Conservation (phyloP, 2,113 vertebrate genomes). For the Petaurus breviceps region DNA sequence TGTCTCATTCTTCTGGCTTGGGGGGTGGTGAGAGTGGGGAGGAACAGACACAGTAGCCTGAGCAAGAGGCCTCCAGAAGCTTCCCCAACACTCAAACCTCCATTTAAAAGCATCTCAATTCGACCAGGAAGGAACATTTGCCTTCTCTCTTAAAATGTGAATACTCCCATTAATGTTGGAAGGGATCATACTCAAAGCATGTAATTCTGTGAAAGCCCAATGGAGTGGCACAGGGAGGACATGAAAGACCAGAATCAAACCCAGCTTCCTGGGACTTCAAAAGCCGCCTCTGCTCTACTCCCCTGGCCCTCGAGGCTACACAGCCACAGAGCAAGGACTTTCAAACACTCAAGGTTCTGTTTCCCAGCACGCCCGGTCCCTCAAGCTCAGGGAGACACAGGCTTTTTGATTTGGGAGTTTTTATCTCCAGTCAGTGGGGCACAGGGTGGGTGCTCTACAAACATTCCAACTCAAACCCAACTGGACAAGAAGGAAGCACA, state of each 20-base stretch:
- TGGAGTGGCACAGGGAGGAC: too few relatives aligned
- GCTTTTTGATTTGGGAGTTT: neutral
- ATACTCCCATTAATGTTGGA: neutral
- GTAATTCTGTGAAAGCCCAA: neutral
- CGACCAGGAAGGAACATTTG: neutral
- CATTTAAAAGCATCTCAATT: neutral
- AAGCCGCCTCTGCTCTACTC: neutral
- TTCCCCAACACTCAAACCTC: neutral
- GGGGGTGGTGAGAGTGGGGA: rapidly evolving
- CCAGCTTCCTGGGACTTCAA: too few relatives aligned
- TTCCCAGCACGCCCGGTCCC: neutral
- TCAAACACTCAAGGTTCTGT: neutral
- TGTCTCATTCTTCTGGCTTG: neutral
- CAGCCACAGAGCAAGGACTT: neutral
- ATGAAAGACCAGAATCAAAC: too few relatives aligned
- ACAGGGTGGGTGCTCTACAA: neutral
- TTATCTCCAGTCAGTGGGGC: neutral
- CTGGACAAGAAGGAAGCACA: neutral
- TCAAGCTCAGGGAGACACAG: neutral
- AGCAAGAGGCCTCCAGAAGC: neutral
- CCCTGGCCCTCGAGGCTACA: neutral
- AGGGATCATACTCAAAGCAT: neutral
- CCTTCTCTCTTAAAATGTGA: neutral
- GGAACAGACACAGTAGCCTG: neutral
- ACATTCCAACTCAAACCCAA: neutral